phyloP scores from a whole-genome alignment of 2,888 invertebrate genomes.

The Eupithecia subumbrata region DNA sequence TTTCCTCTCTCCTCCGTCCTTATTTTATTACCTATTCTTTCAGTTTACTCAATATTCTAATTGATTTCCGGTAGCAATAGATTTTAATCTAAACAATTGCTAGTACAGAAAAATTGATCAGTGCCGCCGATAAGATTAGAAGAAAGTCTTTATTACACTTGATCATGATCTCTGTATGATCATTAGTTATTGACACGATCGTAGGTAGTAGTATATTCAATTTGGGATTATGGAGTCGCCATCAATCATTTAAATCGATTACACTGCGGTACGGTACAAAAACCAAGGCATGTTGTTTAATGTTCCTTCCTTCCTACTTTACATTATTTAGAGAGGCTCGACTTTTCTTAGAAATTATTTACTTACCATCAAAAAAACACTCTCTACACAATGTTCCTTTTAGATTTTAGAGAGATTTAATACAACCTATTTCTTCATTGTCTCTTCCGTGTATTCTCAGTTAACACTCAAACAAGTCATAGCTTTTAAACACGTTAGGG shows the following conservation, averaged over 20 bases:
- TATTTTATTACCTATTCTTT: background rate
- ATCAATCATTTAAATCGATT: slow-evolving; percentile 46
- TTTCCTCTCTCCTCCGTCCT: background rate
- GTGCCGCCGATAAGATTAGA: slow-evolving; percentile 23
- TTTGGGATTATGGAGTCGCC: slow-evolving; percentile 52
- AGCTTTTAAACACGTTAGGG: background rate
- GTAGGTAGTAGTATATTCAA: slow-evolving; percentile 52
- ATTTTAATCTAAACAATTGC: slow-evolving; percentile 5
- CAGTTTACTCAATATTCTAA: background rate
- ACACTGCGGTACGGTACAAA: slow-evolving; percentile 28
- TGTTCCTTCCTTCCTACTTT: slow-evolving; percentile 4
- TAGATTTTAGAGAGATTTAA: background rate
- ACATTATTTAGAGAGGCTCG: background rate
- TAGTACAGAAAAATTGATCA: slow-evolving; percentile 10
- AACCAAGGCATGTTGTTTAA: slow-evolving; percentile 14
- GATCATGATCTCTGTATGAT: slow-evolving; percentile 42
- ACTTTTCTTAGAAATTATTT: background rate
- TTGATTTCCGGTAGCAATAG: slow-evolving; percentile 1
- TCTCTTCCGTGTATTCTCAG: background rate
- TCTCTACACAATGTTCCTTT: background rate
- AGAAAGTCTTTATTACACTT: slow-evolving; percentile 45
- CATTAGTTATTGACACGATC: slow-evolving; percentile 61
- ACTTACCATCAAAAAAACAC: background rate
- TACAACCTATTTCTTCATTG: background rate
- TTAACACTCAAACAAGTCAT: background rate